Base-by-base conservation (phyloP, 2,797 vertebrate genomes). In the Hafferia zeledoni region DNA sequence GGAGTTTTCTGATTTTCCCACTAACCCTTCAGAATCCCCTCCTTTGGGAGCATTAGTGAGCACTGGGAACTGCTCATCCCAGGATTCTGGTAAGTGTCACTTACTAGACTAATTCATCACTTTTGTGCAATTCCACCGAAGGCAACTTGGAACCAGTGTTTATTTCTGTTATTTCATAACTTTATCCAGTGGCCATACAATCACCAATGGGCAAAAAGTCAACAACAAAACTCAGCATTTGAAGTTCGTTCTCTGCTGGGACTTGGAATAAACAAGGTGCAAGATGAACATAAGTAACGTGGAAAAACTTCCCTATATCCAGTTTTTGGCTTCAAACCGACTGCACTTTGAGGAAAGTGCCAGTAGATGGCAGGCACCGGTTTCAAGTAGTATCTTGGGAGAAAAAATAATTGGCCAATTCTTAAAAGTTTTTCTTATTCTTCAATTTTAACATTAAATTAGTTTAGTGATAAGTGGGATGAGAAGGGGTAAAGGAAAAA, bases 311-410 rank as follows among this genome's bases (percentile, higher is more conserved):
- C 41, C 17, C 44, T 44, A 0, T 7, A 17, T 18, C 20, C 31
- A 46, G 11, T 12, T 81, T 84, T 68, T 39, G 28, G 5, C 19
- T 61, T n/a, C 30, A 84, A 87, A 52, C 13, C 6, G 44, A 5
- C 31, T 90, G 96, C 67, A 11, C 39, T 87, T 95, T 39, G 83
- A 83, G 81, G 20, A 52, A 77, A 43, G 20, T 39, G 71, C 93
- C 96, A 80, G 93, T 77, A 96, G 95, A 69, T 96, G 95, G 96
- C 95, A 94, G 94, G 64, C 92, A 64, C 24, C 12, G 4, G 30
- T 84, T 90, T 87, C 25, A 3, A 71, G 44, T 28, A n/a, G 24
- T 2, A 5, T 25, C 37, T 50, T 2, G 3, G 27, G 30, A 17
- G 9, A 35, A 17, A 20, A 70, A 46, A 5, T 25, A 47, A 17